A percentile compares a stretch with the other conserved stretches of the same genome.
Evolutionary conservation across 2,113 vertebrate species (phyloP).

Genomic region (Epinephelus cyanopodus): DNA sequence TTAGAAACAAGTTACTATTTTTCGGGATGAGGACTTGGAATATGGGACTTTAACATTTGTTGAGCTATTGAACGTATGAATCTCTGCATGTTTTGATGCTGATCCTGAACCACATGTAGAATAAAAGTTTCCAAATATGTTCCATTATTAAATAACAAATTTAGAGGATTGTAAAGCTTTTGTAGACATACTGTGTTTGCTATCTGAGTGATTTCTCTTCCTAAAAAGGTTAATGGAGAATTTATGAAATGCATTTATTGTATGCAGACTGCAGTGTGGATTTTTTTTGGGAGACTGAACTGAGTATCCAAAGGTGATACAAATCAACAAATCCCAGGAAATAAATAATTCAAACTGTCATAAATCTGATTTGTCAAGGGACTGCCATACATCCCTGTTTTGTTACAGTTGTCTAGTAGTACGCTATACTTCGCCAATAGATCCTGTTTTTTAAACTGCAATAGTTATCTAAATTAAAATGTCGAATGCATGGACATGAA

Average conservation of each 20-base stretch:
- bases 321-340: not conserved
- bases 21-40: not conserved
- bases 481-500: not conserved
- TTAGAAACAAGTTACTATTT: not conserved
- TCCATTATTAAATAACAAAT: not conserved
- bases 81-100: not conserved
- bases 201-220: not conserved
- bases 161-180: not conserved
- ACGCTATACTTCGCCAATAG: not conserved
- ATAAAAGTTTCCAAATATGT: not conserved
- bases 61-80: not conserved
- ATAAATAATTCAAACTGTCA: conserved; percentile 8
- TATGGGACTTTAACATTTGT: not conserved
- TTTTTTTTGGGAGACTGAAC: not conserved
- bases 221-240: not conserved
- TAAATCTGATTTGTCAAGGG: not conserved
- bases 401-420: not conserved
- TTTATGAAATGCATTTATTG: not conserved
- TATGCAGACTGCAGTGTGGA: not conserved
- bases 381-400: not conserved
- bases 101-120: not conserved
- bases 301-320: not conserved
- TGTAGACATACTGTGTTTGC: not conserved
- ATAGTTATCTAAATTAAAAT: not conserved
- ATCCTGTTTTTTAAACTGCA: not conserved